phyloP scores from a whole-genome alignment of 2,113 vertebrate genomes.

The Theristicus caerulescens region DNA sequence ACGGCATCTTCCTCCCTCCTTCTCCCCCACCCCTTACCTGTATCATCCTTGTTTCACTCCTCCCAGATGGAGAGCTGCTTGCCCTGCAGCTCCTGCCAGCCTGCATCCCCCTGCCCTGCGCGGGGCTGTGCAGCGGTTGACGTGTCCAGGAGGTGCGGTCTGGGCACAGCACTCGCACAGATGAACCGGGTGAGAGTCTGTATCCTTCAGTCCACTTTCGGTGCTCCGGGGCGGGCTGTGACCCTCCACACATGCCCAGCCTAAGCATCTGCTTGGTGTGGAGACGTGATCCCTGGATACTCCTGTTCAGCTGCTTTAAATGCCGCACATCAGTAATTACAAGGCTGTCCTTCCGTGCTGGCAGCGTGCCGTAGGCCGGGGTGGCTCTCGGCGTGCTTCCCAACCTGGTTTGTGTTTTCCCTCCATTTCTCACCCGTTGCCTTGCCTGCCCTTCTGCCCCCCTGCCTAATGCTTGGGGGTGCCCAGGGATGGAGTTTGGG shows the following conservation, averaged over 20 bases:
- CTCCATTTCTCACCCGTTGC: not conserved
- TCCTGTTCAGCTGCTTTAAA: not conserved
- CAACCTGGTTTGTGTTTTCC: not conserved
- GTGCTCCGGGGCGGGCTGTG: not conserved
- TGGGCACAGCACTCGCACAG: not conserved
- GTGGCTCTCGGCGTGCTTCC: not conserved
- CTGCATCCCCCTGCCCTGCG: not conserved
- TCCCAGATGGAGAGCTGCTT: not conserved
- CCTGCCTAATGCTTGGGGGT: not conserved
- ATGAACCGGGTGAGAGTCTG: not conserved
- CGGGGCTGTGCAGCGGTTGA: not conserved
- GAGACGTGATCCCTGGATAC: not conserved
- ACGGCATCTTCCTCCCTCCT: not conserved
- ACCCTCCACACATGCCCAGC: not conserved
- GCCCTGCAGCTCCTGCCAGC: not conserved
- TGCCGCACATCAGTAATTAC: not conserved
- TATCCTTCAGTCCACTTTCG: accelerated
- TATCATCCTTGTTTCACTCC: not conserved
- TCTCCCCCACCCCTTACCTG: not conserved
- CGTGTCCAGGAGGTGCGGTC: not conserved
- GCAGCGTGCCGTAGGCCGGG: accelerated
- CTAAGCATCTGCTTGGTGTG: not conserved
- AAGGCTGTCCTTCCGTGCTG: not conserved
- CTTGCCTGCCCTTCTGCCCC: not conserved
- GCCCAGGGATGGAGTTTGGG: not conserved